phyloP scores from a whole-genome alignment of 2,888 invertebrate genomes.

The Zonitis immaculata region DNA sequence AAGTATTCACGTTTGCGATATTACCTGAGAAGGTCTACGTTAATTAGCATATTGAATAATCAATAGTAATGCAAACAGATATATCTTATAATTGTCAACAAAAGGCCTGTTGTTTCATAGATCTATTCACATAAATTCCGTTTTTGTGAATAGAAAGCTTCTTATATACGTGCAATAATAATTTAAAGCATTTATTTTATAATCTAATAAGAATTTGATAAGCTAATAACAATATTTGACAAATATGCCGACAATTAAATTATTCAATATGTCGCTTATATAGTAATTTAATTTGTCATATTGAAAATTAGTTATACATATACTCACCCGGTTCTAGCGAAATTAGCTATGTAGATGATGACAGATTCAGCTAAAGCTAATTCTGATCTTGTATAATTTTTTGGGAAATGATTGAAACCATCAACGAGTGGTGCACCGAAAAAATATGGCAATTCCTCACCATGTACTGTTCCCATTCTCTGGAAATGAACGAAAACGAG shows the following conservation, averaged over 20 bases:
- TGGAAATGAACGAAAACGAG: constrained; percentile 45
- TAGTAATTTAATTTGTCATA: background rate
- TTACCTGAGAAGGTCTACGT: too few species aligned
- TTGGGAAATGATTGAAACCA: constrained; percentile 76
- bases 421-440: constrained; percentile 88
- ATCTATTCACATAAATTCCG: too few species aligned
- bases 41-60: too few species aligned
- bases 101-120: too few species aligned
- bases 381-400: constrained; percentile 85
- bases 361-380: constrained; percentile 81
- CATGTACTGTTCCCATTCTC: constrained; percentile 89
- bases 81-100: too few species aligned
- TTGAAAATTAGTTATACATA: background rate
- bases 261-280: background rate
- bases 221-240: too few species aligned
- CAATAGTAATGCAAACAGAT: too few species aligned
- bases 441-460: constrained; percentile 86
- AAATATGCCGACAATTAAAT: background rate
- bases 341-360: constrained; percentile 84
- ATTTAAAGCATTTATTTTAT: too few species aligned
- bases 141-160: too few species aligned
- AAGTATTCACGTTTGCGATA: too few species aligned
- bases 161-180: too few species aligned
- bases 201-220: too few species aligned
- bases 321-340: constrained; percentile 82